Evolutionary conservation across 2,797 vertebrate species (phyloP), one percentile per base, ranked within the genome.

Genomic region (Streptopelia turtur): DNA sequence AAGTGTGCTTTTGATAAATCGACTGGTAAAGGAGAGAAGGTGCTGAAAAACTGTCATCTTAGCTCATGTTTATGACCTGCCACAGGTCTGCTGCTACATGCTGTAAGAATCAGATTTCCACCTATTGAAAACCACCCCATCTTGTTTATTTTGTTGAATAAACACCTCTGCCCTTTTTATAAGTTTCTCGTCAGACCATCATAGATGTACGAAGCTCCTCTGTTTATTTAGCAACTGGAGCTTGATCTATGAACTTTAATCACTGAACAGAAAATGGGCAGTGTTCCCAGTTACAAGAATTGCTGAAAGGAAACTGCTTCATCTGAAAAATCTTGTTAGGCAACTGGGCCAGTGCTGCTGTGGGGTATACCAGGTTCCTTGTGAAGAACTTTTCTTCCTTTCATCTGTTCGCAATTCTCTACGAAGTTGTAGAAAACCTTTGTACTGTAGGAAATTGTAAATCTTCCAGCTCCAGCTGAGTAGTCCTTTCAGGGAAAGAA

Each of bases 191-290:
- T 68, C 79, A 69, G 52, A 39, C 49, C n/a, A 13, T n/a, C 65
- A 66, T 39, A 30, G 52, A 45, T 91, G 92, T 93, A 77, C 24
- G 30, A 80, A 72, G 49, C 49, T 87, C 31, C 56, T 77, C 65
- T 94, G 60, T 97, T 94, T 95, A 9, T 28, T 85, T 50, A 89
- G 49, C 37, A 81, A 43, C 61, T 1, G 11, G 71, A 81, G 23
- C n/a, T 61, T 68, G 60, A 75, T 50, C 66, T 91, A 8, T 77
- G 86, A 87, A 86, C 83, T 89, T 75, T 92, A 80, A 77, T 93
- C 84, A 50, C 13, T 78, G 77, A 64, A 27, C 39, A 85, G 72
- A 77, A 85, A 93, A 61, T 31, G 75, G 66, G 56, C 86, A 60
- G 30, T 13, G 53, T 84, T 91, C 47, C 64, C 60, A 78, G 60